A percentile compares a stretch with the other conserved stretches of the same genome.
Conservation (phyloP, 2,113 vertebrate genomes). For the Nycticebus coucang region DNA sequence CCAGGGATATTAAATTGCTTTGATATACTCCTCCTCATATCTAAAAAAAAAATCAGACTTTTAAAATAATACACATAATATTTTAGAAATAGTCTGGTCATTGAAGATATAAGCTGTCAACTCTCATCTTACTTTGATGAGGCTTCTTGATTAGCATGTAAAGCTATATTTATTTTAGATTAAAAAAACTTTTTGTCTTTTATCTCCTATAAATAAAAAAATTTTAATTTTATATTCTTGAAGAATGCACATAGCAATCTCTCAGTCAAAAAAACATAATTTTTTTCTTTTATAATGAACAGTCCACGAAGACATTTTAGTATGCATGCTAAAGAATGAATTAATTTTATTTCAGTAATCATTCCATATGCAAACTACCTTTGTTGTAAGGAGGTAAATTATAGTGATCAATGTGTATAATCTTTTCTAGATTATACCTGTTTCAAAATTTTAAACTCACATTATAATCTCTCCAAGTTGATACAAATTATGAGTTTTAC, state of each 20-base stretch:
- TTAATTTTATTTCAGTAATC: constrained; percentile 48
- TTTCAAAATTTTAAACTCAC: constrained; percentile 48
- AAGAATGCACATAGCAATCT: constrained; percentile 11
- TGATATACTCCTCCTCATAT: neutral
- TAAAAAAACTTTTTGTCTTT: constrained; percentile 28
- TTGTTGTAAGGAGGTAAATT: constrained; percentile 33
- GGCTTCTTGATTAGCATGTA: neutral
- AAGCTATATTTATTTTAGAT: neutral
- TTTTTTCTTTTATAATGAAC: constrained; percentile 48
- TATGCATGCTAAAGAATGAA: constrained; percentile 49
- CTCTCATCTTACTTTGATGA: neutral
- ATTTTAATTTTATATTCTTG: constrained; percentile 35
- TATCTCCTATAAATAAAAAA: constrained; percentile 52
- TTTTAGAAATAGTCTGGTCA: constrained; percentile 52
- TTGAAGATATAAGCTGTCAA: constrained; percentile 28
- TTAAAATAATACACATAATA: constrained; percentile 31
- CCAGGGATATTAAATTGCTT: neutral
- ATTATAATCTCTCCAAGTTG: constrained; percentile 50
- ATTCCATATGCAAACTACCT: constrained; percentile 45
- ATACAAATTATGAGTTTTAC: constrained; percentile 40
- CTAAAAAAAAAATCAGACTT: neutral
- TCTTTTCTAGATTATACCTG: constrained; percentile 24
- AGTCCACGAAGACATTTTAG: constrained; percentile 21
- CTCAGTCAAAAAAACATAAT: constrained; percentile 16
- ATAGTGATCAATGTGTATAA: neutral